These are phyloP conservation scores for Mamestra brassicae DNA, from an alignment of 2,888 invertebrate genomes.

Conservation along the genomic window DNA sequence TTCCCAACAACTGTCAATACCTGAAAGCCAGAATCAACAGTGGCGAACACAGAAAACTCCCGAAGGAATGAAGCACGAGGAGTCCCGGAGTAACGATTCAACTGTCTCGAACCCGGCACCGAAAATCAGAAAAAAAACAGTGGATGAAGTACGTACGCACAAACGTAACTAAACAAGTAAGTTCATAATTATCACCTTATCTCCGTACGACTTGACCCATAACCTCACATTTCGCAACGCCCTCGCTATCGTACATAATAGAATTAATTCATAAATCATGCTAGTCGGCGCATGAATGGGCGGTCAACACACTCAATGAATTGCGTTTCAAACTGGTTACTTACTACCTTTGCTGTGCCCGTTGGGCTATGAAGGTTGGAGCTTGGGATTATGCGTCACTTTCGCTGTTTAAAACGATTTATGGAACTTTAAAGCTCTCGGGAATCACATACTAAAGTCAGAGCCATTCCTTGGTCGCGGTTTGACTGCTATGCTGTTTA, in stretches of 20 bases:
- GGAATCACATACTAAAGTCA: background rate
- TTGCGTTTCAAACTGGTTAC: slow-evolving; percentile 56
- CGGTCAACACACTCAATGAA: slow-evolving; percentile 68
- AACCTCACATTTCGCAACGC: slow-evolving; percentile 62
- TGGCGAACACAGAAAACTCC: background rate
- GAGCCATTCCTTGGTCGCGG: background rate
- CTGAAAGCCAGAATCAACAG: background rate
- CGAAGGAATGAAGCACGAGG: background rate
- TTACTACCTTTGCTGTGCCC: slow-evolving; percentile 33
- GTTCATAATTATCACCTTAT: slow-evolving; percentile 46
- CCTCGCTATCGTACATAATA: slow-evolving; percentile 59
- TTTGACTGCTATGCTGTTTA: background rate
- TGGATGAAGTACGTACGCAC: background rate
- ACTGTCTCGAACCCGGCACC: background rate
- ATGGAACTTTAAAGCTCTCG: background rate
- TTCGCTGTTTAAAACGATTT: slow-evolving; percentile 30
- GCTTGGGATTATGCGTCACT: slow-evolving; percentile 36
- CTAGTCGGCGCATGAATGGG: slow-evolving; percentile 64
- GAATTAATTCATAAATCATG: slow-evolving; percentile 74
- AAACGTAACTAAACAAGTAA: slow-evolving; percentile 27
- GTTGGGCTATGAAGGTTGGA: slow-evolving; percentile 46
- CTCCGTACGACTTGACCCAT: slow-evolving; percentile 59
- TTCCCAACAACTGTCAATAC: background rate
- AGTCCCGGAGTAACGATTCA: background rate
- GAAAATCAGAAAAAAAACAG: background rate